Conservation (phyloP, 2,113 vertebrate genomes). For the Neodontobutis hainanensis region DNA sequence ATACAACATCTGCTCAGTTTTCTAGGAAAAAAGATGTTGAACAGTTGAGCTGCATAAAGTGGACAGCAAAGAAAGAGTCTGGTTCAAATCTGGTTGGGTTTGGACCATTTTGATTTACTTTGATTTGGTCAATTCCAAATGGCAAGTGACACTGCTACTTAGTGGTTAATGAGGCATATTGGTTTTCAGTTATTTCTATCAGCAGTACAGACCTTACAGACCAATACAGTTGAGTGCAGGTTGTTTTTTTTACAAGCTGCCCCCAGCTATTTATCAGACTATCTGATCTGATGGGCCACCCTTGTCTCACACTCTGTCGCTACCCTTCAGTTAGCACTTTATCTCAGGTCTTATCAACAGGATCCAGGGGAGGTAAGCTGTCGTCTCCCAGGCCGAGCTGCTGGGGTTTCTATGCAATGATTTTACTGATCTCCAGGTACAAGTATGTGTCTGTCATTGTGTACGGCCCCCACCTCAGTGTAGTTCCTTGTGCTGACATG, state of each 20-base stretch:
- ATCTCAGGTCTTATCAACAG: constrained; percentile 63
- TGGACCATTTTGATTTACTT: constrained; percentile 40
- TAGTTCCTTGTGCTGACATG: constrained; percentile 50
- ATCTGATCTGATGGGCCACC: constrained; percentile 50
- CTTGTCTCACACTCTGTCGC: constrained; percentile 49
- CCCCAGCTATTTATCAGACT: constrained; percentile 26
- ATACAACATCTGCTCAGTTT: constrained; percentile 68
- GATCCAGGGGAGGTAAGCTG: constrained; percentile 44
- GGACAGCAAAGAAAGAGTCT: constrained; percentile 29
- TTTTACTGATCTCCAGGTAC: constrained; percentile 35
- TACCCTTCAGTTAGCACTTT: constrained; percentile 60
- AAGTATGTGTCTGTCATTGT: constrained; percentile 28
- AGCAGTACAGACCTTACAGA: constrained; percentile 12
- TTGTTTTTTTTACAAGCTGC: constrained; percentile 48
- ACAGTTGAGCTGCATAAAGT: constrained; percentile 37
- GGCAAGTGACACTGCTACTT: constrained; percentile 27
- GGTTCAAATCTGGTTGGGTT: constrained; percentile 44
- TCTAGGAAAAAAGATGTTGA: constrained; percentile 63
- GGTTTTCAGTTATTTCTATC: constrained; percentile 29
- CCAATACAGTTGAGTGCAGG: constrained; percentile 13
- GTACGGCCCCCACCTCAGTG: constrained; percentile 21
- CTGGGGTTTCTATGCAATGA: constrained; percentile 62
- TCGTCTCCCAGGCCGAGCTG: constrained; percentile 32
- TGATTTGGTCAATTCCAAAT: constrained; percentile 41
- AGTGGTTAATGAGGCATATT: constrained; percentile 44